Conservation (phyloP, 2,888 invertebrate genomes). For the Podotricha telesiphe region DNA sequence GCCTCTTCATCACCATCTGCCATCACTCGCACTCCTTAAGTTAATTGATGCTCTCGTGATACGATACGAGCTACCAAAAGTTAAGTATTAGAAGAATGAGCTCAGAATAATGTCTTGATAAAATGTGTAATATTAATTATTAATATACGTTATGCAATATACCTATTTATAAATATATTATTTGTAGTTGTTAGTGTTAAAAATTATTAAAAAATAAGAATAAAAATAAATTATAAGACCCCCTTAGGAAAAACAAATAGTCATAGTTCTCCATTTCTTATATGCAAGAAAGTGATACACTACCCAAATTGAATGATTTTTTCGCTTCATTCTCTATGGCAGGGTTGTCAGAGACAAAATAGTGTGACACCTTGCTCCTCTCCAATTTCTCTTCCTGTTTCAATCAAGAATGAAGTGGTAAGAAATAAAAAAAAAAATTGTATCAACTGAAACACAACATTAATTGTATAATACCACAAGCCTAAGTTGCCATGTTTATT, state of each 20-base stretch:
- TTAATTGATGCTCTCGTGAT: slow-evolving; percentile 18
- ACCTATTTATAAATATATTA: no score
- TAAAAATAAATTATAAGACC: no score
- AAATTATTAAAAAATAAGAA: neutral
- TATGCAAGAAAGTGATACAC: no score
- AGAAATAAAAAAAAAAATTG: no score
- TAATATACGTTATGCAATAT: neutral
- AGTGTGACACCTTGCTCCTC: no score
- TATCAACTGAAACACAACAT: neutral
- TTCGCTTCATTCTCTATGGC: no score
- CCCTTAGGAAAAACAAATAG: no score
- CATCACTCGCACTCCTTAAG: slow-evolving; percentile 31
- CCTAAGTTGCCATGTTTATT: slow-evolving; percentile 1
- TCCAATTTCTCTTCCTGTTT: no score
- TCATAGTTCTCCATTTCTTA: no score
- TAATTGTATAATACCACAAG: neutral
- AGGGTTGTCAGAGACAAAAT: no score
- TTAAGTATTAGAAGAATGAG: neutral
- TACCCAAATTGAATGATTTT: no score
- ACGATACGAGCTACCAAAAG: neutral
- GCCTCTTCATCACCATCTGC: slow-evolving; percentile 52
- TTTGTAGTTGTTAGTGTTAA: neutral
- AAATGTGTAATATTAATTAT: neutral
- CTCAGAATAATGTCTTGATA: neutral
- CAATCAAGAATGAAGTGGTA: no score